Evolutionary conservation across 2,113 vertebrate genomes (phyloP).

Genomic region (Leptobrachium ailaonicum): DNA sequence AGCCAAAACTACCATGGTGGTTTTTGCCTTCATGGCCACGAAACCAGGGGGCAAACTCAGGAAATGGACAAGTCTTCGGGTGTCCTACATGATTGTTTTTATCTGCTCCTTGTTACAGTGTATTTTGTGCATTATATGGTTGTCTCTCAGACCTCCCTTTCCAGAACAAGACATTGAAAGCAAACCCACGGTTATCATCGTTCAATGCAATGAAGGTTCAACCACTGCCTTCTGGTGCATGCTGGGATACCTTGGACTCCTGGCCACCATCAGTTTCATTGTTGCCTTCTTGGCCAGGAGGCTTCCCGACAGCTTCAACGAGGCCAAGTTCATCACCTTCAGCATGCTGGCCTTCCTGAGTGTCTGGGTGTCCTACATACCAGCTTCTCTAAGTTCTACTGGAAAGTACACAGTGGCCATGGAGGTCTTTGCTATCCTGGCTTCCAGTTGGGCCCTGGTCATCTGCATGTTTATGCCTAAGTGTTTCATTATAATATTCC

Average conservation of each 20-base stretch:
- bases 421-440: slow-evolving; percentile 48
- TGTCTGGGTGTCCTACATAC: slow-evolving; percentile 36
- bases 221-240: slow-evolving; percentile 37
- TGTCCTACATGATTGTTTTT: neutral
- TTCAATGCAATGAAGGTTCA: slow-evolving; percentile 45
- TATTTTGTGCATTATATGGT: slow-evolving; percentile 36
- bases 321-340: slow-evolving; percentile 52
- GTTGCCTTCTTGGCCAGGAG: slow-evolving; percentile 47
- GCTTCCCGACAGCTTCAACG: slow-evolving; percentile 51
- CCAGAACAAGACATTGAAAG: slow-evolving; percentile 23
- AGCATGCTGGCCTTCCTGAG: slow-evolving; percentile 50
- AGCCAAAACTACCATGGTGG: slow-evolving; percentile 55
- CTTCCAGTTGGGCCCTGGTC: slow-evolving; percentile 30
- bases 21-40: slow-evolving; percentile 29
- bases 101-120: slow-evolving; percentile 19
- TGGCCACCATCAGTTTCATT: slow-evolving; percentile 42
- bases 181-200: slow-evolving; percentile 6
- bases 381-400: slow-evolving; percentile 14
- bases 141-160: slow-evolving; percentile 34
- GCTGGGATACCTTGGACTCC: slow-evolving; percentile 37
- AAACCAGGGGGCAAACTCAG: slow-evolving; percentile 10
- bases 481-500: slow-evolving; percentile 28
- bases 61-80: slow-evolving; percentile 1
- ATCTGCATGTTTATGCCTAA: slow-evolving; percentile 38
- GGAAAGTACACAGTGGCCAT: slow-evolving; percentile 44